Evolutionary conservation across 1,140 invertebrate genomes (phyloP), one percentile per base, ranked within the genome.

Genomic region (Caenorhabditis inopinata): DNA sequence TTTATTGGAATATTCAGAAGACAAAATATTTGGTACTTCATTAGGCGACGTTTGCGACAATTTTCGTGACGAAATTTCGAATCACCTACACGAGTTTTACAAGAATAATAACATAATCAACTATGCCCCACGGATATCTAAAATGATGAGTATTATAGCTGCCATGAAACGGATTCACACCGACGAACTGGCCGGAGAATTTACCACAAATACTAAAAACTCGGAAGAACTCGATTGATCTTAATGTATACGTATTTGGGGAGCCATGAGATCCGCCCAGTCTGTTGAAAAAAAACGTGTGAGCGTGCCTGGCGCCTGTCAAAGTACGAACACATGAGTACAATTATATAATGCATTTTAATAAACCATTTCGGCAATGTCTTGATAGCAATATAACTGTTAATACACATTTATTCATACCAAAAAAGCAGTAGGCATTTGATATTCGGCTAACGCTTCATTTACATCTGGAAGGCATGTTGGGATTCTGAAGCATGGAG

Each of bases 351-450:
- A n/a, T n/a, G n/a, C n/a, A n/a, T n/a, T n/a, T n/a, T n/a, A n/a
- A n/a, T n/a, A n/a, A n/a, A n/a, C n/a, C n/a, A n/a, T n/a, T n/a
- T n/a, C n/a, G n/a, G n/a, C n/a, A n/a, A n/a, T n/a, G n/a, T n/a
- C n/a, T n/a, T n/a, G n/a, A n/a, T n/a, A n/a, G n/a, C n/a, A n/a
- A n/a, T n/a, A n/a, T n/a, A n/a, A n/a, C n/a, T n/a, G n/a, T n/a
- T n/a, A n/a, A n/a, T n/a, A n/a, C n/a, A n/a, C 21, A 58, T 4
- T 51, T 32, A 32, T 16, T 32, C 23, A 58, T 38, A 68, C 58
- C 58, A 68, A 68, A 42, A 68, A 29, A 18, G 58, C 58, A 38
- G 58, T 29, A 16, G 58, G 32, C 58, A 68, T 68, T 68, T 68
- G 58, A 68, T 68, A 68, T 42, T 68, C 58, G 0, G 32, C 29